Evolutionary conservation across 2,113 vertebrate genomes (phyloP).

Genomic region (Myrmecophaga tridactyla): DNA sequence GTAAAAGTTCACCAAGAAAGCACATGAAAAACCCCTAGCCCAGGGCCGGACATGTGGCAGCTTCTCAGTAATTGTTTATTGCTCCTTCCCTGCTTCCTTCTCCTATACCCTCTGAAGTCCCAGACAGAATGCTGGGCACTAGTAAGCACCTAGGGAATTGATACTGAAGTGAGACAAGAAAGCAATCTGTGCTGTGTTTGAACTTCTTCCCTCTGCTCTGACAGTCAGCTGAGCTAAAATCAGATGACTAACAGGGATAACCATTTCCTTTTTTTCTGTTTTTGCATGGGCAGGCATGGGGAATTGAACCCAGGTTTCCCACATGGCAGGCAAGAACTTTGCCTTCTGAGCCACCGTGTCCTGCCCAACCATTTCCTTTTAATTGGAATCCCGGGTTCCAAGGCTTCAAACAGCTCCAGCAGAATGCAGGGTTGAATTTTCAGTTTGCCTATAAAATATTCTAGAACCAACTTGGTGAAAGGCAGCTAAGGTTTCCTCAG

Average conservation of each 20-base stretch:
- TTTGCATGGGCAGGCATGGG: too few relatives aligned
- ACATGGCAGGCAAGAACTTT: too few relatives aligned
- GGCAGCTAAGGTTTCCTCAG: background rate
- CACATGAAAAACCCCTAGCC: background rate
- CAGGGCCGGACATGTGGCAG: background rate
- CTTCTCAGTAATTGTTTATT: background rate
- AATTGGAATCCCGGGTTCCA: background rate
- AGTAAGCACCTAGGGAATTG: background rate
- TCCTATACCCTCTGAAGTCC: background rate
- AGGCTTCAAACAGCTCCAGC: background rate
- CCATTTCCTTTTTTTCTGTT: too few relatives aligned
- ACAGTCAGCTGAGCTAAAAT: background rate
- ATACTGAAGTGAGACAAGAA: background rate
- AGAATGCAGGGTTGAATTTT: background rate
- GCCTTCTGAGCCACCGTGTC: too few relatives aligned
- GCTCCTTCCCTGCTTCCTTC: background rate
- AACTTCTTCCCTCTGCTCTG: background rate
- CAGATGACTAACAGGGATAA: background rate
- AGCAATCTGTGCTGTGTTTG: background rate
- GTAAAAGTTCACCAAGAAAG: background rate
- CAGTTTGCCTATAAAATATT: constrained; percentile 11
- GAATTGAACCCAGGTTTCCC: too few relatives aligned
- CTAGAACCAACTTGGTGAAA: background rate
- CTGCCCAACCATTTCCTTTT: constrained; percentile 17
- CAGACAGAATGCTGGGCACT: background rate